Evolutionary conservation across 2,888 invertebrate species (phyloP), one percentile per base, ranked within the genome.

Genomic region (Gari tellinella): DNA sequence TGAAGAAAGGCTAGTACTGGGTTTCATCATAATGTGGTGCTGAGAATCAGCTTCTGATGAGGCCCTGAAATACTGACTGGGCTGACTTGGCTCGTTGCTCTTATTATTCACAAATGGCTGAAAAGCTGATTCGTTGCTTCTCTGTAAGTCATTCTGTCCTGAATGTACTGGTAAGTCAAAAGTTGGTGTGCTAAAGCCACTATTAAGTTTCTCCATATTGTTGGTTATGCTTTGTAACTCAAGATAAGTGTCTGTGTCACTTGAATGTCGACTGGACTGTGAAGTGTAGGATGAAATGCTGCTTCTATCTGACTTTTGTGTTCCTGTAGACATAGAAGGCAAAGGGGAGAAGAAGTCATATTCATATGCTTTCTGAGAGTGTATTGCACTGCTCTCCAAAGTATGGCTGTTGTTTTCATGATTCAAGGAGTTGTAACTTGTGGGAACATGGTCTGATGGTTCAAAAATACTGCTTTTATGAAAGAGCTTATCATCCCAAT

Each of bases 261-360:
- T 68, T 21, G 77, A 77, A 43, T 77, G 61, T 49, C 58, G 48
- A 49, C 77, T 77, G 10, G 65, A 62, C 48, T 77, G 77, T 17
- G 77, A 77, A 1, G 60, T 64, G 37, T 37, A 72, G 8, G 69
- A 69, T 12, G 72, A 77, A 52, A 72, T 62, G 43, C 77, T 77
- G 57, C 72, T 72, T n/a, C 72, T 46, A 14, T 72, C 72, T 45
- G 69, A 72, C 17, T 49, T 25, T 45, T 58, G 64, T 49, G 58
- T 58, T 5, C 53, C 31, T 7, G 31, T 23, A n/a, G 41, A n/a
- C 26, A 58, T 52, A 5, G 46, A 40, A 26, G 69, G 51, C 26
- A 69, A 25, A 4, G 77, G 69, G 1, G 57, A 57, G 26, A 73
- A 72, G 26, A 63, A 63, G 14, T 66, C 58, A 61, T 40, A 61